phyloP scores from a whole-genome alignment of 2,113 vertebrate species.

The Falco punctatus region DNA sequence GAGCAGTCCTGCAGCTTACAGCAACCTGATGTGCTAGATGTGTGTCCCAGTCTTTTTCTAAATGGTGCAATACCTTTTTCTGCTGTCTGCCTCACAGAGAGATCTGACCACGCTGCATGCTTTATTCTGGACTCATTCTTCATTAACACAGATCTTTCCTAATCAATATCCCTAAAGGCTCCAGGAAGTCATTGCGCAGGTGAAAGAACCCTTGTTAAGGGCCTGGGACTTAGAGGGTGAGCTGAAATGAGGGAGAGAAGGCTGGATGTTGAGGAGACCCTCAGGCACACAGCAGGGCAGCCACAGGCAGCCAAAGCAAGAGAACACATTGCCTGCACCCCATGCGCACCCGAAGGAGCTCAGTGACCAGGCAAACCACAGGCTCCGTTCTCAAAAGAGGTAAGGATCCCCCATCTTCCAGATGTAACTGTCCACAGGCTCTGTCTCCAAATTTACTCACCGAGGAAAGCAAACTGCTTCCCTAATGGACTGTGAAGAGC shows the following conservation, averaged over 20 bases:
- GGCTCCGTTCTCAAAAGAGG: neutral
- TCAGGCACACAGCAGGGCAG: neutral
- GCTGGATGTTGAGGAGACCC: neutral
- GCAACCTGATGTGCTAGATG: neutral
- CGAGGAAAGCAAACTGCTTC: neutral
- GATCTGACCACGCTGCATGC: neutral
- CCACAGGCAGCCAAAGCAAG: neutral
- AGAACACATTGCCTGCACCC: neutral
- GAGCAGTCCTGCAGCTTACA: neutral
- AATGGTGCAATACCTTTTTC: neutral
- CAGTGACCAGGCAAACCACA: fast-evolving
- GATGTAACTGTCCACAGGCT: neutral
- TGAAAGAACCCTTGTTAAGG: neutral
- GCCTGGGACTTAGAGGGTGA: neutral
- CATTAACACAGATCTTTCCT: neutral
- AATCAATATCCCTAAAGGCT: neutral
- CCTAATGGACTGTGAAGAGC: neutral
- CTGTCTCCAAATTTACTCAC: neutral
- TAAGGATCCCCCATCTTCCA: neutral
- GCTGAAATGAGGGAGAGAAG: neutral
- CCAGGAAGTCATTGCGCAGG: neutral
- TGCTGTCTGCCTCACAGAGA: neutral
- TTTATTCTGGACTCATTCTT: neutral
- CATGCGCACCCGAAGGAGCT: neutral
- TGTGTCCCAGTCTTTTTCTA: neutral